A percentile compares a stretch with the other conserved stretches of the same genome.
phyloP scores from a whole-genome alignment of 1,140 invertebrate genomes.

The Drosophila miranda region DNA sequence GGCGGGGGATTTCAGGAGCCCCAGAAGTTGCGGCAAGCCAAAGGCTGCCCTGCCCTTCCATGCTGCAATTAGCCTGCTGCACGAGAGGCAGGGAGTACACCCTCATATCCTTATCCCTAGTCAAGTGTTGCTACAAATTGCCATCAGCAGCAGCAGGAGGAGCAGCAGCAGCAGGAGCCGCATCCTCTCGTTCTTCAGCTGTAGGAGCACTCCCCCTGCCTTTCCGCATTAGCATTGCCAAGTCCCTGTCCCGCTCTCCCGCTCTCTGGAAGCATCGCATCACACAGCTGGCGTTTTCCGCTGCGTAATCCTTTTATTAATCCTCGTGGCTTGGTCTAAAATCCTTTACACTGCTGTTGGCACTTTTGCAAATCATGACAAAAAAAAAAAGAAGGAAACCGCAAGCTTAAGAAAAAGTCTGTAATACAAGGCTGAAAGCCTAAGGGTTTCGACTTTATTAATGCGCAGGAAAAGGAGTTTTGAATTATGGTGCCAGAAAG shows the following conservation, averaged over 20 bases:
- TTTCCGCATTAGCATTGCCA: constrained; percentile 58
- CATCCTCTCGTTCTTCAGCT: constrained; percentile 10
- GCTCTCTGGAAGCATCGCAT: constrained; percentile 41
- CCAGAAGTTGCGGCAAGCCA: not conserved
- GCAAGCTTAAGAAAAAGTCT: constrained; percentile 37
- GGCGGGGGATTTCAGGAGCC: constrained; percentile 12
- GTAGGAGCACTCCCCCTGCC: constrained; percentile 19
- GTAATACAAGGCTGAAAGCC: constrained; percentile 23
- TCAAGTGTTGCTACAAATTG: constrained; percentile 68
- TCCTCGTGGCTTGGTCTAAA: constrained; percentile 74
- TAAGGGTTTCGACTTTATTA: constrained; percentile 16
- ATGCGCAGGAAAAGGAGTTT: not conserved
- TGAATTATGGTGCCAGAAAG: not conserved
- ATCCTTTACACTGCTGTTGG: constrained; percentile 78
- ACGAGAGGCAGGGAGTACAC: constrained; percentile 13
- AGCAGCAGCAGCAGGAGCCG: constrained; percentile 21
- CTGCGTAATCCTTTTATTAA: constrained; percentile 80
- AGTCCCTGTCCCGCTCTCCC: constrained; percentile 23
- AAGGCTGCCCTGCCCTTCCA: too few relatives aligned
- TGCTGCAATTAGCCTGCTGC: constrained; percentile 66
- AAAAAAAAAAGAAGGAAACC: constrained; percentile 28
- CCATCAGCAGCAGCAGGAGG: constrained; percentile 64
- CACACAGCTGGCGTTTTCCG: constrained; percentile 74
- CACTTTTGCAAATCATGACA: constrained; percentile 75
- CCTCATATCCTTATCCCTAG: constrained; percentile 43